phyloP scores from a whole-genome alignment of 2,888 invertebrate genomes.

The Drosophila pseudotakahashii region DNA sequence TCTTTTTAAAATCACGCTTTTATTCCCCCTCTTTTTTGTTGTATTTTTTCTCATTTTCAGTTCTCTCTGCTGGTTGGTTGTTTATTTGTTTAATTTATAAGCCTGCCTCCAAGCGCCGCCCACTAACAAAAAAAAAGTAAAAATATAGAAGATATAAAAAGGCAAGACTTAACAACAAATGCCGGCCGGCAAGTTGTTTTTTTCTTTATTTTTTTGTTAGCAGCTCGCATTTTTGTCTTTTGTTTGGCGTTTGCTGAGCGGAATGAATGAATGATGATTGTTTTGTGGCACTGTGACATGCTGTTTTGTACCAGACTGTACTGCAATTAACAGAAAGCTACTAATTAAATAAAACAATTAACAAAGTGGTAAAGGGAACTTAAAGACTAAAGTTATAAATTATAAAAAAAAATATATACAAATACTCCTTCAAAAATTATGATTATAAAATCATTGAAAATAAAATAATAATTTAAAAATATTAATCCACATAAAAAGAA shows the following conservation, averaged over 20 bases:
- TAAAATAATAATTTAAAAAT: too few species aligned
- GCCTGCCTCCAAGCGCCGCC: conserved; percentile 64
- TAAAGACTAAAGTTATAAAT: background rate
- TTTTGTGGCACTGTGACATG: background rate
- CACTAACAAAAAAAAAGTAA: conserved; percentile 35
- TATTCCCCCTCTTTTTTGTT: background rate
- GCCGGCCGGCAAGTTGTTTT: conserved; percentile 38
- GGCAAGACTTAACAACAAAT: background rate
- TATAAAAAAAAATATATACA: background rate
- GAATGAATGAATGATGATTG: conserved; percentile 19
- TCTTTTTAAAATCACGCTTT: conserved; percentile 1
- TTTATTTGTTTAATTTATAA: conserved; percentile 72
- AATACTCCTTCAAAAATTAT: too few species aligned
- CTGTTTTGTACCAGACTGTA: conserved; percentile 24
- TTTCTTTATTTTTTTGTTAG: background rate
- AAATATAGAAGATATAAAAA: conserved; percentile 15
- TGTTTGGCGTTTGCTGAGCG: conserved; percentile 9
- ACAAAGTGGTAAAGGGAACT: too few species aligned
- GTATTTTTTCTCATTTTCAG: background rate
- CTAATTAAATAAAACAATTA: conserved; percentile 8
- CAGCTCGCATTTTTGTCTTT: conserved; percentile 18
- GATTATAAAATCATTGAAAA: too few species aligned
- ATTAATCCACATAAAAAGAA: too few species aligned
- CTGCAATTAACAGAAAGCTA: conserved; percentile 5
- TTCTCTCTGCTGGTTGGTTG: conserved; percentile 62